These are phyloP conservation scores for Polyodon spathula DNA, from an alignment of 2,113 vertebrate species.

Conservation along the genomic window DNA sequence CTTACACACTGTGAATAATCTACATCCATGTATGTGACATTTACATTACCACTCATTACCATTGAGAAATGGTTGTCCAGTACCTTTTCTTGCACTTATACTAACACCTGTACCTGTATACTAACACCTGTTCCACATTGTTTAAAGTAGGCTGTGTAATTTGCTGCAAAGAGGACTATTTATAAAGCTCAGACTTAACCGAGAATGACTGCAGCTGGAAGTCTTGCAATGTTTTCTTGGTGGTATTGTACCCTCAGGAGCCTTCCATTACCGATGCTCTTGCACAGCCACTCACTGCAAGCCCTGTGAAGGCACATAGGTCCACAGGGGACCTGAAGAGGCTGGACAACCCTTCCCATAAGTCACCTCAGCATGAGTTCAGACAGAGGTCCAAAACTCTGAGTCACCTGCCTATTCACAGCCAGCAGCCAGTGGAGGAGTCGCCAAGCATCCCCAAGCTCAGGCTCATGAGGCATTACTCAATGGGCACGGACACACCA, in stretches of 20 bases:
- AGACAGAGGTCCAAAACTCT: constrained; percentile 78
- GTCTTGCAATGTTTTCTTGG: not conserved
- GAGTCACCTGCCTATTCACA: constrained; percentile 65
- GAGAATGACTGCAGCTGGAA: too few species aligned
- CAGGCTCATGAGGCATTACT: constrained; percentile 91
- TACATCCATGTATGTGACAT: too few species aligned
- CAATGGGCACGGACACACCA: constrained; percentile 89
- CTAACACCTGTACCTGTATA: too few species aligned
- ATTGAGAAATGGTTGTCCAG: too few species aligned
- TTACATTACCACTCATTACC: too few species aligned
- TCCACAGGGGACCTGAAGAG: constrained; percentile 68
- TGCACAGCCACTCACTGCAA: constrained; percentile 15
- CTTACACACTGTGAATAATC: too few species aligned
- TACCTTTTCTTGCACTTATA: too few species aligned
- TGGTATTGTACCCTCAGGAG: constrained; percentile 32
- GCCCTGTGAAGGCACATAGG: constrained; percentile 50
- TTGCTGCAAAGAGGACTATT: too few species aligned
- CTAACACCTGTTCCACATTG: too few species aligned
- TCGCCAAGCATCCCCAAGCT: constrained; percentile 57
- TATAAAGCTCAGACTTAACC: too few species aligned
- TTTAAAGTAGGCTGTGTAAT: too few species aligned
- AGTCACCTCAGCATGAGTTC: constrained; percentile 58
- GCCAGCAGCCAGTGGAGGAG: constrained; percentile 40
- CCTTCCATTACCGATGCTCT: constrained; percentile 31
- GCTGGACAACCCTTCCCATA: constrained; percentile 32